Conservation (phyloP, 2,797 vertebrate species). For the Acanthurus tractus region DNA sequence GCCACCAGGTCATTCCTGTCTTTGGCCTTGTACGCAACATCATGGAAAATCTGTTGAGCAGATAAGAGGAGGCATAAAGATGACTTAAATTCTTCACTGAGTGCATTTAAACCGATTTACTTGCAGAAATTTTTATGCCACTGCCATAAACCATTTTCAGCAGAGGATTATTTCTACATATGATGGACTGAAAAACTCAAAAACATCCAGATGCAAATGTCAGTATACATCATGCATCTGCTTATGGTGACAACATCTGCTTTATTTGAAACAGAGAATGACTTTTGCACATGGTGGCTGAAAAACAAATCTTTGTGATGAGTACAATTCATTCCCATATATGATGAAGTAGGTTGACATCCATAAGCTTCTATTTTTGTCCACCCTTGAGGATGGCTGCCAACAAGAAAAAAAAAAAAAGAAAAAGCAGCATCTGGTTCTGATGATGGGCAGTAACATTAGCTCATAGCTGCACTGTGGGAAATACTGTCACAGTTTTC, state of each 20-base stretch:
- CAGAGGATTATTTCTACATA: slow-evolving; percentile 4
- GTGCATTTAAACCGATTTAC: background rate
- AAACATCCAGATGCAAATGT: slow-evolving; percentile 4
- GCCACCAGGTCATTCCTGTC: slow-evolving; percentile 97
- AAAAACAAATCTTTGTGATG: slow-evolving; percentile 1
- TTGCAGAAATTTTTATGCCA: background rate
- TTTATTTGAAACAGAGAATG: background rate
- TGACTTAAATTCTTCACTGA: background rate
- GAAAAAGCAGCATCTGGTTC: slow-evolving; percentile 53
- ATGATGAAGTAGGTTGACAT: slow-evolving; percentile 25
- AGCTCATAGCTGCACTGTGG: slow-evolving; percentile 51
- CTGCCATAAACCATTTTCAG: background rate
- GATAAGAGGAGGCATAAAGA: background rate
- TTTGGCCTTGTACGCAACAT: slow-evolving; percentile 99
- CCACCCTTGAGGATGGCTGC: slow-evolving; percentile 27
- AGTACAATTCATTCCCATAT: slow-evolving; percentile 21
- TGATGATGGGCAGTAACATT: slow-evolving; percentile 29
- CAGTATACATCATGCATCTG: background rate
- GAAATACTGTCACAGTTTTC: slow-evolving; percentile 49
- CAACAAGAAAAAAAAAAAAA: slow-evolving; percentile 13
- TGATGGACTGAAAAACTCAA: background rate
- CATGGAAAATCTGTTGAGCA: slow-evolving; percentile 92
- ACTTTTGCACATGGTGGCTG: background rate
- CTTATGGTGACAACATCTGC: background rate
- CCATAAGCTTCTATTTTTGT: slow-evolving; percentile 43